Evolutionary conservation across 1,140 invertebrate species (phyloP).

Genomic region (Druon quercuslanigerum): DNA sequence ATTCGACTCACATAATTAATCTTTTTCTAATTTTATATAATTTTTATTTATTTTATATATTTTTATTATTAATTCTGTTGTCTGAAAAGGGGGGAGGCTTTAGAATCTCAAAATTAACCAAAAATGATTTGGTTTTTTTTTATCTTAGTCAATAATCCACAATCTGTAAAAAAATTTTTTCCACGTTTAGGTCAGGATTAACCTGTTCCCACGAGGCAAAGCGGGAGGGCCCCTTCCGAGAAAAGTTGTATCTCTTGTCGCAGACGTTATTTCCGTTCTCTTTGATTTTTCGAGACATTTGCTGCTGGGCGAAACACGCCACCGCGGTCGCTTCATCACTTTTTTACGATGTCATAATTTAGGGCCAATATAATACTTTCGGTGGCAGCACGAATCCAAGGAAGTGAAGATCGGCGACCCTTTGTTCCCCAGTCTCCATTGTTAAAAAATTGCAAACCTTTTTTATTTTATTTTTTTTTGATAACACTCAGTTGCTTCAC

Average conservation of each 20-base stretch:
- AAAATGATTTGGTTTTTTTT: no score
- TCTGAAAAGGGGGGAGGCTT: no score
- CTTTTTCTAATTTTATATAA: no score
- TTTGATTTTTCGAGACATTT: slow-evolving; percentile 28
- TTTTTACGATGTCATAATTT: slow-evolving; percentile 23
- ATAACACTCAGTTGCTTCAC: neutral
- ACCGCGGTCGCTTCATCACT: slow-evolving; percentile 7
- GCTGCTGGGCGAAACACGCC: slow-evolving; percentile 6
- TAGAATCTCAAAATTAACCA: no score
- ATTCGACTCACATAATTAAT: no score
- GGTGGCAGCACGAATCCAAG: neutral
- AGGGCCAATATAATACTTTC: slow-evolving; percentile 21
- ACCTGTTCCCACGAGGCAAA: neutral
- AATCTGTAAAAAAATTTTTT: neutral
- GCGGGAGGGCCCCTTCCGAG: neutral
- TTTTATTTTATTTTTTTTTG: no score
- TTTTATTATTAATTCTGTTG: no score
- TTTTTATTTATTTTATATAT: no score
- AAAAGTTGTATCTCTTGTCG: slow-evolving; percentile 19
- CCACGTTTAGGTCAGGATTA: neutral
- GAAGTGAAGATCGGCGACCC: slow-evolving; percentile 1
- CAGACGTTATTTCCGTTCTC: slow-evolving; percentile 11
- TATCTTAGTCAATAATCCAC: no score
- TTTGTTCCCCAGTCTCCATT: neutral
- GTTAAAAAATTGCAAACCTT: neutral